phyloP scores from a whole-genome alignment of 2,797 vertebrate genomes.

The Pseudocheirus occidentalis region DNA sequence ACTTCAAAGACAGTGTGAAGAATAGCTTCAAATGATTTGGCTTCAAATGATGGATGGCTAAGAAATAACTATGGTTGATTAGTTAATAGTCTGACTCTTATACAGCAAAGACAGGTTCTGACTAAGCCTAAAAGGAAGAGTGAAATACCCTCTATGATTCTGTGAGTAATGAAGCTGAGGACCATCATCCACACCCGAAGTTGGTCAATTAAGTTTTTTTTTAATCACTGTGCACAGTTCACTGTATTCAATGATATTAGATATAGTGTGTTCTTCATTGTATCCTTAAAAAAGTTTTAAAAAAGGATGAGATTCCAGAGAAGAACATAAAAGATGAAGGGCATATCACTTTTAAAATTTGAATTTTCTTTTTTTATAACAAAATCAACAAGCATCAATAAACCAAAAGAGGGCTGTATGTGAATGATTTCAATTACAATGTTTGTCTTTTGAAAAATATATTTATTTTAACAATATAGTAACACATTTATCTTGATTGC shows the following conservation, averaged over 20 bases:
- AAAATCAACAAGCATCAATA: neutral
- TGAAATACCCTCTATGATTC: neutral
- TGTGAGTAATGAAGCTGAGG: neutral
- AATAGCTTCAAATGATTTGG: neutral
- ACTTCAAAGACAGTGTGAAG: neutral
- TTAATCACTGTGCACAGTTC: neutral
- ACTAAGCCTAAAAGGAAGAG: neutral
- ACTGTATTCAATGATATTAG: neutral
- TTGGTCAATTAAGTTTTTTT: neutral
- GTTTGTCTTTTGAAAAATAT: neutral
- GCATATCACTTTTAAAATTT: neutral
- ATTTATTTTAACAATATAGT: neutral
- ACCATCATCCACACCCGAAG: neutral
- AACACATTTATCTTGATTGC: neutral
- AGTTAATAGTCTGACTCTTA: neutral
- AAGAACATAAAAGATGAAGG: neutral
- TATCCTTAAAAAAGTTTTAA: neutral
- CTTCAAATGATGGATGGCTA: neutral
- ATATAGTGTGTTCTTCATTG: neutral
- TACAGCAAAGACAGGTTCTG: neutral
- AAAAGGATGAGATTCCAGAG: neutral
- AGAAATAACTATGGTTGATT: constrained; percentile 36
- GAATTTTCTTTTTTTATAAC: neutral
- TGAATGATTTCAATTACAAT: neutral
- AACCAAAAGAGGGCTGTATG: neutral